These are phyloP conservation scores for Dendrocincla fuliginosa DNA, from an alignment of 2,797 vertebrate species.

Conservation along the genomic window DNA sequence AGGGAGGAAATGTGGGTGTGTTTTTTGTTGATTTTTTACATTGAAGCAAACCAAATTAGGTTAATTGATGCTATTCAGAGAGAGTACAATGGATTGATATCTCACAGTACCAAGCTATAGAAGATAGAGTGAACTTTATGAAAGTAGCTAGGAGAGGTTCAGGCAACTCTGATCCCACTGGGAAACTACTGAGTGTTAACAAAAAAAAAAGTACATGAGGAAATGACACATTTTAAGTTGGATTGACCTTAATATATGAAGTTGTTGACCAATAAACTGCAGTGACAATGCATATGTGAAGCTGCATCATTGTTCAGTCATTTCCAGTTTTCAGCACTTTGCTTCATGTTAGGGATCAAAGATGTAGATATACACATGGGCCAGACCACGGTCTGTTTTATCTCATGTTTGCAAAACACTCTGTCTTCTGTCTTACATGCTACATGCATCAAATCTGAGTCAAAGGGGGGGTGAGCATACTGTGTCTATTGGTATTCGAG, in stretches of 20 bases:
- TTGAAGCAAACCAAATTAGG: slow-evolving; percentile 6
- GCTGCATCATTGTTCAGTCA: not conserved
- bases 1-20: not conserved
- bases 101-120: not conserved
- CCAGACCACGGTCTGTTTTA: not conserved
- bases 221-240: not conserved
- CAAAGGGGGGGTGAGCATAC: not conserved
- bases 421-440: not conserved
- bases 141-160: not conserved
- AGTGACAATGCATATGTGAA: not conserved
- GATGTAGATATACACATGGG: not conserved
- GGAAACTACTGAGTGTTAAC: not conserved
- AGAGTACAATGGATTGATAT: not conserved
- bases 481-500: not conserved
- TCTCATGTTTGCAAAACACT: not conserved
- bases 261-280: not conserved
- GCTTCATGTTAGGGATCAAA: not conserved
- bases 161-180: not conserved
- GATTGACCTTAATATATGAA: not conserved
- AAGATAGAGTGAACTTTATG: not conserved
- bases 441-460: not conserved
- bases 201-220: not conserved
- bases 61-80: slow-evolving; percentile 49
- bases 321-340: not conserved
- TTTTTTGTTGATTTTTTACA: not conserved